Evolutionary conservation across 2,797 vertebrate genomes (phyloP), one percentile per base, ranked within the genome.

Genomic region (Neoniphon sammara): DNA sequence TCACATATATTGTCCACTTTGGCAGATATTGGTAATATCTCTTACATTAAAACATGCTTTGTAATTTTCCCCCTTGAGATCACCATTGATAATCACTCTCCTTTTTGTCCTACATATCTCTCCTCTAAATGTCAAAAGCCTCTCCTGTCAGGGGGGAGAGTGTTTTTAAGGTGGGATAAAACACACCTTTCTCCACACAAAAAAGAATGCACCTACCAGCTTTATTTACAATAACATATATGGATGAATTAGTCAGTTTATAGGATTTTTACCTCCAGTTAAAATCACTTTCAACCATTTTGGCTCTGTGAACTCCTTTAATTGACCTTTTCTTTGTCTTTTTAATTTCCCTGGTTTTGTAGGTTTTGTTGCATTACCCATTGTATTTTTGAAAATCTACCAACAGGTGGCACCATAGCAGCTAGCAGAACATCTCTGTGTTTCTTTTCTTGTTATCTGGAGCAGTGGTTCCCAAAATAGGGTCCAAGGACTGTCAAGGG

Each of bases 371-470:
- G 14, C 50, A 53, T 23, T 23, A 55, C 56, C 9, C 20, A 17
- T 59, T 85, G 80, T 72, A 54, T 67, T 83, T 81, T 11, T 42
- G 21, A n/a, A 14, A 5, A 53, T 27, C 64, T 1, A 59, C 81
- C 90, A 84, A 79, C 66, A 89, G 90, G 81, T 85, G 87, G 87
- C 15, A 84, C 70, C 68, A 81, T 42, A 66, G 75, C 61, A 83
- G 70, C 63, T 65, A 42, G 0, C 9, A 68, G 20, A 49, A 14
- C 52, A 50, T 50, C 31, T 49, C 52, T 49, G 11, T 54, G n/a
- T 50, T 72, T 46, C 14, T 20, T 59, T 21, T 18, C 25, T 56
- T 54, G 36, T 66, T 54, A 27, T 73, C 20, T 53, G 31, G 44
- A 79, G 23, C 18, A 25, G 17, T 31, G 25, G 46, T 31, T 21